Conservation (phyloP, 2,113 vertebrate species). For the Microtus ochrogaster region DNA sequence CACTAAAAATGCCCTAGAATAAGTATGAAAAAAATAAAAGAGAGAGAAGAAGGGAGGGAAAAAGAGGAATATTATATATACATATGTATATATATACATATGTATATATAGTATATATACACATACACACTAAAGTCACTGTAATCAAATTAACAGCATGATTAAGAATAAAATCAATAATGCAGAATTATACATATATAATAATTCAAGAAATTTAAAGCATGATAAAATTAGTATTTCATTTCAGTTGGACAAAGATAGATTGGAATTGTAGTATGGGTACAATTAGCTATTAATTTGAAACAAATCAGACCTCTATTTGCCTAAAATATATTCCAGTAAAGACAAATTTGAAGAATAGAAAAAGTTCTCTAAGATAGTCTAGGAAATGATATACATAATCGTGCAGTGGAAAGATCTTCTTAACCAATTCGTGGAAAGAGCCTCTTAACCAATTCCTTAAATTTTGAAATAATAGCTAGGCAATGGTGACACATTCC, state of each 20-base stretch:
- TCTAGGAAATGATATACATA: not conserved
- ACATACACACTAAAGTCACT: not conserved
- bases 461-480: not conserved
- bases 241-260: conserved; percentile 2
- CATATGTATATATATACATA: too few species aligned
- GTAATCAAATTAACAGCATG: not conserved
- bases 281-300: not conserved
- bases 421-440: not conserved
- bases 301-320: not conserved
- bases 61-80: not conserved
- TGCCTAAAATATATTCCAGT: not conserved
- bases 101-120: not conserved
- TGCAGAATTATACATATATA: conserved; percentile 31
- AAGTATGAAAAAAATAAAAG: conserved; percentile 40
- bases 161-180: not conserved
- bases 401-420: not conserved
- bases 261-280: conserved; percentile 2
- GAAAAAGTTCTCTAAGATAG: not conserved
- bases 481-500: too few species aligned
- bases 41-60: not conserved
- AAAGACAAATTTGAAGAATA: conserved; percentile 11
- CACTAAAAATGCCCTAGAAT: not conserved
- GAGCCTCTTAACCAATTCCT: too few species aligned
- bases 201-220: conserved; percentile 7
- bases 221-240: not conserved